Conservation (phyloP, 1,140 invertebrate species). For the Sitodiplosis mosellana region DNA sequence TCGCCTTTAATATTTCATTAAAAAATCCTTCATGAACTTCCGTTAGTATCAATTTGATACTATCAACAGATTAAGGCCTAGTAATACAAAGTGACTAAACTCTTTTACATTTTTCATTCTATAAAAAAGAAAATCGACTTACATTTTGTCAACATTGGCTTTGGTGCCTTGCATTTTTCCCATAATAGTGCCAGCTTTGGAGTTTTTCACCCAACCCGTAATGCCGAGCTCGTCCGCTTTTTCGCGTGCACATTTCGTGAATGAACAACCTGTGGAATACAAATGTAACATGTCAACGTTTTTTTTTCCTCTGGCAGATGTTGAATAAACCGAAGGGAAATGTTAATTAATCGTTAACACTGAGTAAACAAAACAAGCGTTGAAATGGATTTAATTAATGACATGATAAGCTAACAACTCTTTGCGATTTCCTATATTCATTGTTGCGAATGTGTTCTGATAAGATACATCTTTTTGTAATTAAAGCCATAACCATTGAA, state of each 20-base stretch:
- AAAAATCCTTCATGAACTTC: no score
- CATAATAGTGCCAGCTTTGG: constrained; percentile 65
- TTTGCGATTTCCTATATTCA: no score
- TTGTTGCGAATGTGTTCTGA: no score
- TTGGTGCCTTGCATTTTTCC: constrained; percentile 74
- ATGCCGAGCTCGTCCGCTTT: constrained; percentile 48
- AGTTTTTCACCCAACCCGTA: constrained; percentile 80
- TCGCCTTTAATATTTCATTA: no score
- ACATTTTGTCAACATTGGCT: constrained; percentile 65
- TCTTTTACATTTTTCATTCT: neutral
- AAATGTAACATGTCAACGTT: neutral
- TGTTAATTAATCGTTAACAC: neutral
- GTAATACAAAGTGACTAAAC: neutral
- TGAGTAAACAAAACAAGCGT: constrained; percentile 2
- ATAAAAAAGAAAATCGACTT: constrained; percentile 33
- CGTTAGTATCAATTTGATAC: neutral
- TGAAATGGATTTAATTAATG: no score
- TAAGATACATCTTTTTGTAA: no score
- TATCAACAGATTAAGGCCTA: no score
- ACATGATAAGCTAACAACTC: no score
- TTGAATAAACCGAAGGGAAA: constrained; percentile 7
- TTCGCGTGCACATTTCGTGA: constrained; percentile 74
- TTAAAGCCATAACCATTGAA: no score
- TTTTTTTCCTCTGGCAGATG: no score
- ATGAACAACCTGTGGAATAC: constrained; percentile 48